Percentiles rank a stretch among this genome's conserved stretches.
Evolutionary conservation across 1,140 invertebrate species (phyloP).

Genomic region (Delia radicum): DNA sequence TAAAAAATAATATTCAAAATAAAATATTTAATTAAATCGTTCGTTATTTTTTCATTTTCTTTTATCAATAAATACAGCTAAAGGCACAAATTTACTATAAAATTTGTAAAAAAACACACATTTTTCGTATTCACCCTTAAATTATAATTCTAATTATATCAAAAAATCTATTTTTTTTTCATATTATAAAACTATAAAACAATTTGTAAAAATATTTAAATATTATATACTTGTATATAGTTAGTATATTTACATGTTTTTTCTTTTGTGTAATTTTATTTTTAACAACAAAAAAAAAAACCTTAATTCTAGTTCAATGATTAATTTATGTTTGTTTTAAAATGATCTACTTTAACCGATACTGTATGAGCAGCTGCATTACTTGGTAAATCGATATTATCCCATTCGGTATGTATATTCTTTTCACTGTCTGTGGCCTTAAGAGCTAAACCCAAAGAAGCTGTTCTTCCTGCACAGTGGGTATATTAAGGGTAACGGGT

Average conservation of each 20-base stretch:
- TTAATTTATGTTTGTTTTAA: no score
- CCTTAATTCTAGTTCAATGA: background rate
- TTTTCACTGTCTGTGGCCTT: constrained; percentile 80
- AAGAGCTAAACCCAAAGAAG: constrained; percentile 68
- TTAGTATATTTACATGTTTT: no score
- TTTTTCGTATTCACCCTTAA: no score
- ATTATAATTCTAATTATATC: no score
- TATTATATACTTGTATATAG: no score
- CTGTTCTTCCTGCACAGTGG: constrained; percentile 73
- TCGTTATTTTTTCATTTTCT: background rate
- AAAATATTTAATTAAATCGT: no score
- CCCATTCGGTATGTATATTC: constrained; percentile 70
- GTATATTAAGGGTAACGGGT: constrained; percentile 82
- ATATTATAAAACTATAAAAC: no score
- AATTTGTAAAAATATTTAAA: no score
- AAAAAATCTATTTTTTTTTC: no score
- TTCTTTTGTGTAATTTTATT: no score
- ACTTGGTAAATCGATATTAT: constrained; percentile 71
- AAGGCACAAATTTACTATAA: background rate
- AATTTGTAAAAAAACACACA: background rate
- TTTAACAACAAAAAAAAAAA: no score
- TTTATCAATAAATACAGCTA: background rate
- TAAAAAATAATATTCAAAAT: no score
- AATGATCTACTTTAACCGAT: constrained; percentile 86
- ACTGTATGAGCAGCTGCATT: constrained; percentile 82